These are phyloP conservation scores for Chelonia mydas DNA, from an alignment of 2,797 vertebrate species.

Conservation along the genomic window DNA sequence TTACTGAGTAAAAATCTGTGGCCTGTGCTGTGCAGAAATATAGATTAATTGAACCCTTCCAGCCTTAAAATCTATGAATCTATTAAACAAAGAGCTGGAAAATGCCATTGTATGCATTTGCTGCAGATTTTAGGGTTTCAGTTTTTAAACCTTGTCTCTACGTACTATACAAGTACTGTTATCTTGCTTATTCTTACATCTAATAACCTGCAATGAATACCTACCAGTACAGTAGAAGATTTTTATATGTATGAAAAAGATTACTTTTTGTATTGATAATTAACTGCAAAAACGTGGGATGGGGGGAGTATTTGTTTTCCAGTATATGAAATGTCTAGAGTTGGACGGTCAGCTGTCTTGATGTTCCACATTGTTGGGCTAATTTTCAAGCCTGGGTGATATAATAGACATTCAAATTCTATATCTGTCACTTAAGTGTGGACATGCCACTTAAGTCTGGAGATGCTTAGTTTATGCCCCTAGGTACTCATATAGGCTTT, in stretches of 20 bases:
- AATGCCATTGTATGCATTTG: neutral
- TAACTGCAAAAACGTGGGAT: neutral
- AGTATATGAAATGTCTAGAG: neutral
- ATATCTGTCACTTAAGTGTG: neutral
- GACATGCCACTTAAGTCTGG: neutral
- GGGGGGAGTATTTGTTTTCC: neutral
- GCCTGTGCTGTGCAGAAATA: neutral
- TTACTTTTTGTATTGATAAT: neutral
- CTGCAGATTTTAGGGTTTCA: neutral
- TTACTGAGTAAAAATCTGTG: neutral
- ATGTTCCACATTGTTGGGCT: neutral
- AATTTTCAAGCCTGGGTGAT: neutral
- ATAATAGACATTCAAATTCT: neutral
- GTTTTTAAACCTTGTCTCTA: neutral
- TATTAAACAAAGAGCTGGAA: neutral
- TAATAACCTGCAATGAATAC: neutral
- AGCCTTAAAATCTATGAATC: neutral
- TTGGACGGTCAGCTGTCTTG: neutral
- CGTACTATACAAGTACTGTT: neutral
- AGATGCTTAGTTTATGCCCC: neutral
- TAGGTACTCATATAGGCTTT: neutral
- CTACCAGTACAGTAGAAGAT: neutral
- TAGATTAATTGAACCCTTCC: neutral
- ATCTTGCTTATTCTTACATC: neutral
- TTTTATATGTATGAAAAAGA: neutral